phyloP scores from a whole-genome alignment of 2,113 vertebrate species.

The Syrmaticus mikado region DNA sequence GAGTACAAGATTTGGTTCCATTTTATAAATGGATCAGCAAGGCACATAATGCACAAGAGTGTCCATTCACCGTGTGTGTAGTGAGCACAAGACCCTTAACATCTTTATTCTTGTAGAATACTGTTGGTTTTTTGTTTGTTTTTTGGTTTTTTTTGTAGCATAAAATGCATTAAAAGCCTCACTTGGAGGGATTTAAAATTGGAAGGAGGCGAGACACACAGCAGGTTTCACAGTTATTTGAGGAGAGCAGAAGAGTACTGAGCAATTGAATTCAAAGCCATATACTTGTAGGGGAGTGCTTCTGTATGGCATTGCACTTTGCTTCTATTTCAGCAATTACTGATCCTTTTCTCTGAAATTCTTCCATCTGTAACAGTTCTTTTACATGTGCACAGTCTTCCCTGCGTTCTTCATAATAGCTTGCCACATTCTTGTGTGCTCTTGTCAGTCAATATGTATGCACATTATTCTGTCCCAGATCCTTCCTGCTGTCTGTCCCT shows the following conservation, averaged over 20 bases:
- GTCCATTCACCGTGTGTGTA: background rate
- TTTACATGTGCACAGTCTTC: background rate
- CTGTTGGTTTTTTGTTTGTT: background rate
- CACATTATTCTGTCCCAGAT: background rate
- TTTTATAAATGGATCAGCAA: background rate
- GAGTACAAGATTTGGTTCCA: background rate
- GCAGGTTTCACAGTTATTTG: background rate
- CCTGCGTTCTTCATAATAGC: background rate
- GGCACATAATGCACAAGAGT: background rate
- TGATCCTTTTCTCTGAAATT: background rate
- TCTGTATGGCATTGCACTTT: background rate
- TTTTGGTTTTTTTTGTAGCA: background rate
- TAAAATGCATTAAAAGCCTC: background rate
- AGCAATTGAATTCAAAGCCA: background rate
- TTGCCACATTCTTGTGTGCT: background rate
- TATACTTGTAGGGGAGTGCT: fast-evolving
- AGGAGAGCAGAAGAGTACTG: background rate
- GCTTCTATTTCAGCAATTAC: background rate
- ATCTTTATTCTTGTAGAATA: background rate
- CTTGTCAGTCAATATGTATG: background rate
- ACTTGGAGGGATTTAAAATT: background rate
- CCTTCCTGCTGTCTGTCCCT: background rate
- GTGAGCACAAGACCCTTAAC: background rate
- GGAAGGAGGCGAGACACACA: background rate
- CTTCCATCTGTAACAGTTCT: background rate